Percentiles rank a stretch among this genome's conserved stretches.
These are phyloP conservation scores for Caenorhabditis elegans DNA, from an alignment of 1,140 invertebrate genomes.

Conservation along the genomic window DNA sequence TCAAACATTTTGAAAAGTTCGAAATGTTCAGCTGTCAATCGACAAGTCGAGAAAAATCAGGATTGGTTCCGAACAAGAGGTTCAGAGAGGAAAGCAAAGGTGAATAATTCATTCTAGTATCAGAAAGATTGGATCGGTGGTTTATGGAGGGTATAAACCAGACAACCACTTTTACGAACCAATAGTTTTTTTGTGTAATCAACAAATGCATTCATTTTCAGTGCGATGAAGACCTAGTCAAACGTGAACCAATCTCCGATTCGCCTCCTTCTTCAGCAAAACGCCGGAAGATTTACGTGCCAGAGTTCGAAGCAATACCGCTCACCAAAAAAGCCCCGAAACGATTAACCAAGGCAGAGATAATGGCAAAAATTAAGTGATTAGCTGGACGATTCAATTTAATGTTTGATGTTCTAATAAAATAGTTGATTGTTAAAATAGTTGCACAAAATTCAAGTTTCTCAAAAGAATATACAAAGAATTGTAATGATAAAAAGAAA, in stretches of 20 bases:
- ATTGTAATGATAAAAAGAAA: too few relatives aligned
- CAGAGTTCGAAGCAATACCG: not conserved
- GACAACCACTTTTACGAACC: not conserved
- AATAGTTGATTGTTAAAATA: too few relatives aligned
- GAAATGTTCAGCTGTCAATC: too few relatives aligned
- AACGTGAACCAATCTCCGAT: not conserved
- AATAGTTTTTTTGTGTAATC: not conserved
- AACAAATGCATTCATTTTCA: slow-evolving; percentile 1
- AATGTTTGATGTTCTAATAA: too few relatives aligned
- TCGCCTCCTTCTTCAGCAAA: not conserved
- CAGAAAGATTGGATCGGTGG: not conserved
- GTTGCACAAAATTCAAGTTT: too few relatives aligned
- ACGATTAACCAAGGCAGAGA: not conserved
- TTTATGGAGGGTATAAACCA: not conserved
- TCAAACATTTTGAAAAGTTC: not conserved
- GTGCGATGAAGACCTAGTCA: slow-evolving; percentile 16
- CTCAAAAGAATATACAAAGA: too few relatives aligned
- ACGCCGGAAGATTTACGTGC: not conserved
- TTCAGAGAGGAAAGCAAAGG: not conserved
- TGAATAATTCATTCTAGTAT: not conserved
- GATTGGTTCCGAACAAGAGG: not conserved
- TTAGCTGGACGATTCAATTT: too few relatives aligned
- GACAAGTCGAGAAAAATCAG: not conserved
- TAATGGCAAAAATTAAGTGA: not conserved
- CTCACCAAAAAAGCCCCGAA: not conserved